phyloP scores from a whole-genome alignment of 1,140 invertebrate species.

The Idris sp. region DNA sequence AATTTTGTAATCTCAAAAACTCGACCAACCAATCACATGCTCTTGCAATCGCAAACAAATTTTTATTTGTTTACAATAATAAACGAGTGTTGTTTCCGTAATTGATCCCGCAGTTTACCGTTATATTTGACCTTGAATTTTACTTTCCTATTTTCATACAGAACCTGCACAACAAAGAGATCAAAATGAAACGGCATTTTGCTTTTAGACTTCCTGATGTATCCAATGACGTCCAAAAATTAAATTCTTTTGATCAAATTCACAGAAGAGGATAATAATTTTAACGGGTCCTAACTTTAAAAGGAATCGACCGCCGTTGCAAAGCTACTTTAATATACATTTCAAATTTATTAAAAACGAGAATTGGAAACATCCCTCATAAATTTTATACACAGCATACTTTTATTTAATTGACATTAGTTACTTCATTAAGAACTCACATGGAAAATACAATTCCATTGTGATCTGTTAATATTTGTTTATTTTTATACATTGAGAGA shows the following conservation, averaged over 20 bases:
- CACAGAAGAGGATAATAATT: not conserved
- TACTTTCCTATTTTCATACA: constrained; percentile 6
- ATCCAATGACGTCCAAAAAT: constrained; percentile 9
- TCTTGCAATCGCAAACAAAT: too few species aligned
- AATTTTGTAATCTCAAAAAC: too few species aligned
- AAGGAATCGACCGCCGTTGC: constrained; percentile 12
- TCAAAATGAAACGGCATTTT: not conserved
- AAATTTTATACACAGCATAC: too few species aligned
- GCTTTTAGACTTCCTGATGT: constrained; percentile 10
- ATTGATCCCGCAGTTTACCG: not conserved
- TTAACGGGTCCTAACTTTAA: not conserved
- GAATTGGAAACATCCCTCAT: too few species aligned
- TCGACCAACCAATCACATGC: too few species aligned
- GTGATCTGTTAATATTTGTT: too few species aligned
- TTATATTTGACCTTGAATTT: constrained; percentile 9
- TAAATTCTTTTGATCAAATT: not conserved
- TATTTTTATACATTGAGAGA: too few species aligned
- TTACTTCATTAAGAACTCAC: too few species aligned
- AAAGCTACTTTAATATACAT: not conserved
- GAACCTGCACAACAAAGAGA: constrained; percentile 1
- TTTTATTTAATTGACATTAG: too few species aligned
- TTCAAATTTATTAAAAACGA: too few species aligned
- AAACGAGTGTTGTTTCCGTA: not conserved
- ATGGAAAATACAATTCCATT: too few species aligned
- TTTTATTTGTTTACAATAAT: constrained; percentile 23